Evolutionary conservation across 1,140 invertebrate species (phyloP).

Genomic region (Diabrotica virgifera): DNA sequence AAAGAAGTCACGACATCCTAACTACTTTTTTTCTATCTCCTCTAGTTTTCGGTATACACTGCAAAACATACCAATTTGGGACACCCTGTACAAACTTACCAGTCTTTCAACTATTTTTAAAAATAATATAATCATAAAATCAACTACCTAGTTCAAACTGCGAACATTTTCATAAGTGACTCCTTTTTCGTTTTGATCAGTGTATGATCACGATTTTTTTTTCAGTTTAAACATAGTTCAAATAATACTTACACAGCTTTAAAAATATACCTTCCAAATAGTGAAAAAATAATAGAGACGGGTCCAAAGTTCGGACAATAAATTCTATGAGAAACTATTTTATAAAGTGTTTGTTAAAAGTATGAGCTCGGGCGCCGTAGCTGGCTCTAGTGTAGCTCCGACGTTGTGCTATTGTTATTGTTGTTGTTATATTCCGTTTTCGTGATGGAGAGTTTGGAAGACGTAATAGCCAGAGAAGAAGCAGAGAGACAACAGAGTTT

Average conservation of each 20-base stretch:
- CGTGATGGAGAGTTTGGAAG: conserved; percentile 47
- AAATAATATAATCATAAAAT: too few species aligned
- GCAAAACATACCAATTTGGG: too few species aligned
- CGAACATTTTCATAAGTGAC: too few species aligned
- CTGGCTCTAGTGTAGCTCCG: neutral
- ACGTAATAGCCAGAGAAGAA: conserved; percentile 45
- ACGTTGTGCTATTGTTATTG: neutral
- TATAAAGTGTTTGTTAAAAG: neutral
- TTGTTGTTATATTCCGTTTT: neutral
- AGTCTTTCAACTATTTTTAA: too few species aligned
- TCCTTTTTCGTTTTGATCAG: too few species aligned
- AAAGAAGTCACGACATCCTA: too few species aligned
- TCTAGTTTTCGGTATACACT: too few species aligned
- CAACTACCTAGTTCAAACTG: too few species aligned
- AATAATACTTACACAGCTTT: neutral
- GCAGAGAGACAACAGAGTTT: conserved; percentile 49
- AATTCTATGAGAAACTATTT: neutral
- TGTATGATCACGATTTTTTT: neutral
- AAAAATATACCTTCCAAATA: neutral
- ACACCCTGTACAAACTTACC: too few species aligned
- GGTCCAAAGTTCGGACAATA: neutral
- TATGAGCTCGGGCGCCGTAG: neutral
- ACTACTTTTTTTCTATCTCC: too few species aligned
- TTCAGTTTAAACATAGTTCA: neutral
- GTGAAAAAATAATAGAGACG: conserved; percentile 1